phyloP scores from a whole-genome alignment of 1,140 invertebrate species.

The Liolophura sinensis region DNA sequence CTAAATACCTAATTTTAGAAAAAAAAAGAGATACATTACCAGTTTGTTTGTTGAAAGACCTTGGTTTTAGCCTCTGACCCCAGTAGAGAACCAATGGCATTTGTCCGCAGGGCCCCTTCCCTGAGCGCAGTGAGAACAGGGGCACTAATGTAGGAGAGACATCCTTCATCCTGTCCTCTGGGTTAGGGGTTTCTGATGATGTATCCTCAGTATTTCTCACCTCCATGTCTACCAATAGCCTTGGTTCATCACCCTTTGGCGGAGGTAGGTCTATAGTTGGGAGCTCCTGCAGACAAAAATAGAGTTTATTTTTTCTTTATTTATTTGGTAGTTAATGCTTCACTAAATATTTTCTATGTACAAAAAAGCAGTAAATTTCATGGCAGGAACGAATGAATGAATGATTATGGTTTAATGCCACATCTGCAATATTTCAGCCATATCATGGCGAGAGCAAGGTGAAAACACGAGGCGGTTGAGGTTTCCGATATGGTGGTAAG shows the following conservation, averaged over 20 bases:
- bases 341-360: too few relatives aligned
- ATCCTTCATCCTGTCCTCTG: slow-evolving; percentile 30
- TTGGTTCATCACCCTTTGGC: slow-evolving; percentile 36
- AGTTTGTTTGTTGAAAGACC: slow-evolving; percentile 36
- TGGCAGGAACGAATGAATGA: too few relatives aligned
- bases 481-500: too few relatives aligned
- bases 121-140: slow-evolving; percentile 40
- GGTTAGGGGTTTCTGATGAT: slow-evolving; percentile 9
- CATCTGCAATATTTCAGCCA: too few relatives aligned
- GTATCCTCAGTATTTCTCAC: slow-evolving; percentile 26
- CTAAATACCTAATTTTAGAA: neutral
- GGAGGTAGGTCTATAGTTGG: slow-evolving; percentile 34
- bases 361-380: too few relatives aligned
- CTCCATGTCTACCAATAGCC: slow-evolving; percentile 35
- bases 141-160: slow-evolving; percentile 42
- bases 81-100: slow-evolving; percentile 47
- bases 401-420: too few relatives aligned
- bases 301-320: neutral
- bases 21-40: slow-evolving; percentile 31
- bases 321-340: neutral
- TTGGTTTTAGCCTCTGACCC: slow-evolving; percentile 36
- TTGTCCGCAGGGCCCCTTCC: slow-evolving; percentile 37
- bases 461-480: too few relatives aligned
- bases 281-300: slow-evolving; percentile 29
- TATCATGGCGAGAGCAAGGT: too few relatives aligned